Evolutionary conservation across 2,113 vertebrate species (phyloP).

Genomic region (Cyanoderma ruficeps): DNA sequence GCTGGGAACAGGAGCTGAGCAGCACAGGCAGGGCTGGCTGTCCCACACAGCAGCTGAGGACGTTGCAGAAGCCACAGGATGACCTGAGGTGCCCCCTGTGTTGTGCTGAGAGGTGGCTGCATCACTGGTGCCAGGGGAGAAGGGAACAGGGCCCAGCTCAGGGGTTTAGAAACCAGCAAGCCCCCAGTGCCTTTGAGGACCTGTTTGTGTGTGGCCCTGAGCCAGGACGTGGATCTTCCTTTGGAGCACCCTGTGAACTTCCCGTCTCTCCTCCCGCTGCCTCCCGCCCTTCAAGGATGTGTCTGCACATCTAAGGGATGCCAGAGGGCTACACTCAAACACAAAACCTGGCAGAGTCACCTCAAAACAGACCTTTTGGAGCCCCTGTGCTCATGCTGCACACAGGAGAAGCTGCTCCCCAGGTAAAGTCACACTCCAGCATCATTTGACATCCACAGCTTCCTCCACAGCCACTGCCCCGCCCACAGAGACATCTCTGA

Average conservation of each 20-base stretch:
- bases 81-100: neutral
- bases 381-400: rapidly evolving
- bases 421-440: neutral
- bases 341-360: neutral
- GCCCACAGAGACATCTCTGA: rapidly evolving
- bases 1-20: neutral
- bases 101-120: neutral
- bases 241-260: neutral
- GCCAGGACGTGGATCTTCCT: neutral
- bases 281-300: neutral
- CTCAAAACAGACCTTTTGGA: neutral
- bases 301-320: neutral
- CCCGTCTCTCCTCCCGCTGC: rapidly evolving
- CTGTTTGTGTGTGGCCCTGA: neutral
- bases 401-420: neutral
- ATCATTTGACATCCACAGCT: rapidly evolving
- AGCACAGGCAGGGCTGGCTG: neutral
- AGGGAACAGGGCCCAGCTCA: neutral
- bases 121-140: neutral
- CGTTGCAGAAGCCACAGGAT: neutral
- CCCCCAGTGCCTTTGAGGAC: neutral
- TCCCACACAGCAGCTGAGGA: neutral
- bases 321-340: neutral
- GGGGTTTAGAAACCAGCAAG: neutral
- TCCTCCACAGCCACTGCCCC: neutral